Base-by-base conservation (phyloP, 2,113 vertebrate species). In the Uropsilus gracilis region DNA sequence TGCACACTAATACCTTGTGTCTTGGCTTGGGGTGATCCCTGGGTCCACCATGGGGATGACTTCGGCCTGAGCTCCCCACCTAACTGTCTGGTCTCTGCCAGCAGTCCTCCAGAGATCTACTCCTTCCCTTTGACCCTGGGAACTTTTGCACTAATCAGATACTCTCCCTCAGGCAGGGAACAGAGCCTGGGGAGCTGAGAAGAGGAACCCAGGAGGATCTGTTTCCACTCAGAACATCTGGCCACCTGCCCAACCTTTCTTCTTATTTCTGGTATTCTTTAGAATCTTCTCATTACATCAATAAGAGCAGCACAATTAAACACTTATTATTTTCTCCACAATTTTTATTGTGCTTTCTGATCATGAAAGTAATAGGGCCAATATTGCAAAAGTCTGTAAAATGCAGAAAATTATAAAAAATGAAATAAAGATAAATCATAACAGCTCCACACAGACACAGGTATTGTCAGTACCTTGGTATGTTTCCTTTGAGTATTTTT, bases 211-310 rank as follows among this genome's bases (percentile, higher is more conserved):
- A 83, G 46, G 80, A 95, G 59, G 59, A 96, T 66, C 77, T 89
- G 90, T 96, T 95, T 95, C 84, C 44, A 91, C 61, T 73, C 73
- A 93, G 86, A 86, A 94, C 37, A 55, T 72, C 81, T 96, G 96
- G 94, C 83, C 42, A 30, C 48, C 63, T 69, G 80, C 94, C 96
- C 64, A 81, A 88, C 88, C 91, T 96, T 96, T 97, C 95, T 97
- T 84, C 89, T 6, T 63, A 89, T 86, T 76, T 90, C 85, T 71
- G 64, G 81, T 90, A 46, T 81, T 94, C 44, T 95, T 80, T 84
- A 95, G 86, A 84, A 69, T 92, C 86, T 92, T 92, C 91, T 95
- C 50, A 90, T 94, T 77, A 85, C 50, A 55, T 82, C 63, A 34
- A 57, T 87, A 87, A 75, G 78, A 86, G 86, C 95, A 91, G 69